Percentiles rank a stretch among this genome's conserved stretches.
Conservation (phyloP, 2,888 invertebrate genomes). For the Drosophila mimica region DNA sequence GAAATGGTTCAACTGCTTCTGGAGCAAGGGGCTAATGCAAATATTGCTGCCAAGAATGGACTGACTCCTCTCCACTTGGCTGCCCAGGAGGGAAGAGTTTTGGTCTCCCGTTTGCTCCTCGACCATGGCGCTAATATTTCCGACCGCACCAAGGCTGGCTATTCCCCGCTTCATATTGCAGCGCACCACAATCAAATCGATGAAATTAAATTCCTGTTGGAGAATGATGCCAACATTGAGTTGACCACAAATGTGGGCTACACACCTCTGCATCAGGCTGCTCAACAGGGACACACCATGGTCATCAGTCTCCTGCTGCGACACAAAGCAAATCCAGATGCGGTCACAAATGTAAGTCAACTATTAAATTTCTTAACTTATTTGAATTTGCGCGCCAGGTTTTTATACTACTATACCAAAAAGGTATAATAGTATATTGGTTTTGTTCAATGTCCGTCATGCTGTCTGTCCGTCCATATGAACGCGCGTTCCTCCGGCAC, state of each 20-base stretch:
- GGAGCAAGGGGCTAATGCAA: slow-evolving; percentile 94
- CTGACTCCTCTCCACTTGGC: slow-evolving; percentile 97
- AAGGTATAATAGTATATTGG: no score
- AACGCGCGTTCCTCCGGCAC: no score
- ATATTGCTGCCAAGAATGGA: slow-evolving; percentile 92
- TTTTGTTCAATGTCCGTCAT: no score
- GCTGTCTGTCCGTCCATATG: no score
- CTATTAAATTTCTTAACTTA: neutral
- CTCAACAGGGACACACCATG: slow-evolving; percentile 98
- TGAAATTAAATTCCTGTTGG: slow-evolving; percentile 95
- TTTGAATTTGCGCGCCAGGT: neutral
- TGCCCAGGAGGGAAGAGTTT: slow-evolving; percentile 96
- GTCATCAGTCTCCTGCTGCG: slow-evolving; percentile 96
- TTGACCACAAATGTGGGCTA: slow-evolving; percentile 92
- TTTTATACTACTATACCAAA: neutral
- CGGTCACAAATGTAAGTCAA: slow-evolving; percentile 93
- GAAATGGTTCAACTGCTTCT: slow-evolving; percentile 97
- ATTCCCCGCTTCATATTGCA: slow-evolving; percentile 98
- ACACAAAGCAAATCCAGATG: slow-evolving; percentile 97
- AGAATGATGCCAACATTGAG: slow-evolving; percentile 95
- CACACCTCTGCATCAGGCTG: slow-evolving; percentile 98
- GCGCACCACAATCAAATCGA: slow-evolving; percentile 98
- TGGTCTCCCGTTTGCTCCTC: slow-evolving; percentile 92
- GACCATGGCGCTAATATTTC: slow-evolving; percentile 91
- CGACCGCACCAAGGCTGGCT: slow-evolving; percentile 92